Evolutionary conservation across 2,113 vertebrate species (phyloP).

Genomic region (Megaleporinus macrocephalus): DNA sequence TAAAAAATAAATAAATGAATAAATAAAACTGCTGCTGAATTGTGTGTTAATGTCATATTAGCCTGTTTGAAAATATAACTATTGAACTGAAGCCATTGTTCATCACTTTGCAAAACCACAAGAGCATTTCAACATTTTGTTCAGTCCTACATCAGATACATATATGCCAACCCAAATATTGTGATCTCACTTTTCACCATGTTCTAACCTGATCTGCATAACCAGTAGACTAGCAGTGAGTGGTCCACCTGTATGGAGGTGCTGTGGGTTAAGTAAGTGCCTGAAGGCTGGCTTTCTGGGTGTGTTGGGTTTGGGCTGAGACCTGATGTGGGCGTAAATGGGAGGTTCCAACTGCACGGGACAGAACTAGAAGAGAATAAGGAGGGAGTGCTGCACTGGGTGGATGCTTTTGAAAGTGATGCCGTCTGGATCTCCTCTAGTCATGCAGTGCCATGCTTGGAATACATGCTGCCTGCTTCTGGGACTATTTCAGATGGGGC

Average conservation of each 20-base stretch:
- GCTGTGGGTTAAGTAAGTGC: conserved; percentile 36
- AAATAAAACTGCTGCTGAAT: no score
- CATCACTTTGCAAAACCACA: no score
- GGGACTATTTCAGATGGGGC: conserved; percentile 51
- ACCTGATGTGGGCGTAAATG: conserved; percentile 39
- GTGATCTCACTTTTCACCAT: neutral
- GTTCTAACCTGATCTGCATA: neutral
- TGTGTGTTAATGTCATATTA: no score
- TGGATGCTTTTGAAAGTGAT: conserved; percentile 43
- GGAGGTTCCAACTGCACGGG: conserved; percentile 45
- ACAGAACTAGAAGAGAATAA: conserved; percentile 34
- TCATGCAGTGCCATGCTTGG: conserved; percentile 55
- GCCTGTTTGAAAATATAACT: no score
- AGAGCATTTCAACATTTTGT: no score
- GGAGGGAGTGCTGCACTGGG: conserved; percentile 41
- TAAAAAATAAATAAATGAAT: no score
- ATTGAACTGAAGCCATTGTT: no score
- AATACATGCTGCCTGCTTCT: conserved; percentile 54
- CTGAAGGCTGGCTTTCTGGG: conserved; percentile 32
- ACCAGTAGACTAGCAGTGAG: neutral
- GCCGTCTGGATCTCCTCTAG: conserved; percentile 45
- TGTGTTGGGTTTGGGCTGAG: conserved; percentile 41
- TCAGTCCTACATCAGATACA: no score
- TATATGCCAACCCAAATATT: no score
- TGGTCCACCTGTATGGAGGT: conserved; percentile 22